Conservation (phyloP, 2,113 vertebrate species). For the Microtus ochrogaster region DNA sequence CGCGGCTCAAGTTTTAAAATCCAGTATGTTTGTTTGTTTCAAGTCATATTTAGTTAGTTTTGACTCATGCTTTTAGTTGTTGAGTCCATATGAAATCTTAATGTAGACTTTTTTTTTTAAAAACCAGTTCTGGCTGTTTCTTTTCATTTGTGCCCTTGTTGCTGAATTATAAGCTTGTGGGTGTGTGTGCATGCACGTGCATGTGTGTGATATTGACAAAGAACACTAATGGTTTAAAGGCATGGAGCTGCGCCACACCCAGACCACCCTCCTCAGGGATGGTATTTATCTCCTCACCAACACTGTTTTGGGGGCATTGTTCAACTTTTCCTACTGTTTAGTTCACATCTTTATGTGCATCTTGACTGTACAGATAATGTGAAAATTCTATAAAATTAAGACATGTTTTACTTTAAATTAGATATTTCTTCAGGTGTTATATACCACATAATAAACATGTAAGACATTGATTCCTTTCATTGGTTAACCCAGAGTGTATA, state of each 20-base stretch:
- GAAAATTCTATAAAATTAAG: conserved; percentile 35
- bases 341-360: not conserved
- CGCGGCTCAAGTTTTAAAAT: not conserved
- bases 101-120: not conserved
- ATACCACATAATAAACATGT: not conserved
- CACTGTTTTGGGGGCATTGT: not conserved
- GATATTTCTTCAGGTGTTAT: not conserved
- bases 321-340: not conserved
- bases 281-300: not conserved
- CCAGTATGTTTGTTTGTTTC: not conserved
- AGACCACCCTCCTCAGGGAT: not conserved
- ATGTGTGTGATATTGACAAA: not conserved
- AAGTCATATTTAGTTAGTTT: conserved; percentile 24
- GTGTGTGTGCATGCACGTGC: not conserved
- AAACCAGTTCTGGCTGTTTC: not conserved
- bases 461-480: not conserved
- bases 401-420: not conserved
- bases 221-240: not conserved
- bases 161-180: not conserved
- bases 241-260: not conserved
- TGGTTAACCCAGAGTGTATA: not conserved
- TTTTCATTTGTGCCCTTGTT: conserved; percentile 11
- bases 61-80: not conserved
- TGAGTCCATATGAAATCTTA: conserved; percentile 24
- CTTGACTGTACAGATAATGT: not conserved